Base-by-base conservation (phyloP, 2,113 vertebrate genomes). In the Xenopus borealis region DNA sequence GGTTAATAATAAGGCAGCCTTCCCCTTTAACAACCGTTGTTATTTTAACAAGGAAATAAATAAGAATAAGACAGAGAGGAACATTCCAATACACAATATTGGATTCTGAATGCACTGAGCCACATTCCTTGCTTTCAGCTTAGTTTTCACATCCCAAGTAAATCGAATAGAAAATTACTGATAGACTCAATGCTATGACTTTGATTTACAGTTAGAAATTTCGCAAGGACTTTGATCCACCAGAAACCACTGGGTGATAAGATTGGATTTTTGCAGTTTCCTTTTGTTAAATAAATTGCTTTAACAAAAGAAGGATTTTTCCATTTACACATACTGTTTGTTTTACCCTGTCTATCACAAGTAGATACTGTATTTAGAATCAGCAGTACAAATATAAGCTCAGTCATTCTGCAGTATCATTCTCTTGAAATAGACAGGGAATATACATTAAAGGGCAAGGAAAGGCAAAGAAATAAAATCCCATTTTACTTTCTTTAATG, bases 241-340 rank as follows among this genome's bases (percentile, higher is more conserved):
- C 7, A n/a, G 14, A 53, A 47, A 53, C 17, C 18, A 19, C 17
- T 58, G 3, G 3, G 12, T 27, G 53, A 57, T 58, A 6, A 40
- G 17, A 57, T 19, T 57, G n/a, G 67, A 69, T 69, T 69, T 13
- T 18, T 14, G 18, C 67, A 53, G 16, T 7, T 58, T 44, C 40
- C 44, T 40, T n/a, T 70, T 58, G 40, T 47, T 17, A 30, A 47
- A 45, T 57, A 61, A 71, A 17, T 40, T 7, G 33, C 33, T 40
- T 40, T 40, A 40, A 40, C 33, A 40, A 40, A 40, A 40, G 33
- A 40, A 40, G 33, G 33, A 40, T 40, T 20, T 64, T 14, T 64
- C 33, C 20, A 74, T 67, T 58, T 66, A 40, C 72, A 72, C 62
- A 72, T 55, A 14, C 52, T 72, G 30, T 33, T 23, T 27, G 14